Base-by-base conservation (phyloP, 2,797 vertebrate genomes). In the Phoxinus dragarum region DNA sequence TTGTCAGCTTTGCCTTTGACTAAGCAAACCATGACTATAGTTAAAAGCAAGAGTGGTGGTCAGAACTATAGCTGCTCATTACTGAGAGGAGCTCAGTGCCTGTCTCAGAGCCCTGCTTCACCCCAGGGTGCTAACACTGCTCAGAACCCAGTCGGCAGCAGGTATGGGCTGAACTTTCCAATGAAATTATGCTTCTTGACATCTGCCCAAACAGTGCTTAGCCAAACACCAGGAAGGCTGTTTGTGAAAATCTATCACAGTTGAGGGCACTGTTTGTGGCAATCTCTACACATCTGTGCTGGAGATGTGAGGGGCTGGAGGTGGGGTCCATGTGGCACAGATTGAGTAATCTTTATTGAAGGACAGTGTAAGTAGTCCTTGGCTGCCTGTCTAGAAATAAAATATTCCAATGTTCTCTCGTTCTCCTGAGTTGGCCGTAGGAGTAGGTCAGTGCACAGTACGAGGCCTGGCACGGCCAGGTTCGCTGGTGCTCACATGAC, bases 331-430 rank as follows among this genome's bases (percentile, higher is more conserved):
- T 59, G 75, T 84, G 84, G 67, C 40, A 4, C 72, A 66, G 81
- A 85, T 34, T 34, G 40, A 90, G 27, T 68, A 82, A 82, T 89
- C 83, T 66, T 91, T 92, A 94, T 92, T 92, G 92, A 91, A 91
- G 86, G 74, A 88, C 91, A 75, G 67, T 86, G 86, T 93, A 94
- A 91, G 84, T 90, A 91, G 89, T 91, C 93, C 93, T 93, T 90
- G 88, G 92, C 73, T 83, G 91, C 88, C 76, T 91, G 87, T 89
- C 42, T 88, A 91, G 73, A 94, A 94, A 95, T 94, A 91, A 93
- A 94, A 96, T 91, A 92, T 93, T 92, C 87, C 91, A 71, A 92
- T 93, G 92, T 93, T 92, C 89, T 91, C 86, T 91, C 27, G 88
- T 93, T 92, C 91, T 92, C 89, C 91, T 93, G 92, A 93, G 90